These are phyloP conservation scores for Phyllotreta cruciferae DNA, from an alignment of 2,888 invertebrate genomes.

Conservation along the genomic window DNA sequence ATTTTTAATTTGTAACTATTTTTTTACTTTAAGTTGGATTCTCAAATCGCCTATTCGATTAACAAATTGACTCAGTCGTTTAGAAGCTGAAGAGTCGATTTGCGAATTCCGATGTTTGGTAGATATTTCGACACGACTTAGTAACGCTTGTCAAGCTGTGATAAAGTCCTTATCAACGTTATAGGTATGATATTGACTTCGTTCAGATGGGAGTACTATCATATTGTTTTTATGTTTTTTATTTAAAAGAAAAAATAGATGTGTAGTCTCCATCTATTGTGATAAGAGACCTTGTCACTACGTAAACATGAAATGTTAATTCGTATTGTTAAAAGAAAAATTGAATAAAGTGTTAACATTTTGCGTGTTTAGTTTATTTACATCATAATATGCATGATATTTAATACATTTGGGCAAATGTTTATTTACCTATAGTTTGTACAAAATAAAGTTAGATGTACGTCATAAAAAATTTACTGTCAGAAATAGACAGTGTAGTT, in stretches of 20 bases:
- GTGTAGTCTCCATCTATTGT: conserved; percentile 48
- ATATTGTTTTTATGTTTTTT: conserved; percentile 53
- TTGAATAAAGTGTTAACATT: conserved; percentile 31
- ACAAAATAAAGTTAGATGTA: too few species aligned
- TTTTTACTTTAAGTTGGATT: too few species aligned
- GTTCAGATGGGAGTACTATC: conserved; percentile 66
- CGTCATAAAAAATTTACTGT: too few species aligned
- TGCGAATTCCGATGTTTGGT: conserved; percentile 9
- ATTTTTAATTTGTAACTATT: too few species aligned
- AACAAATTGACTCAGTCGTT: conserved; percentile 3
- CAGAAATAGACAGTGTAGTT: too few species aligned
- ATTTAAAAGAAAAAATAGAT: conserved; percentile 37
- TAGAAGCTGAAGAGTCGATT: conserved; percentile 16
- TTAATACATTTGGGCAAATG: too few species aligned
- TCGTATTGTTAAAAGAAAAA: conserved; percentile 33
- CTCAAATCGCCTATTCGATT: too few species aligned
- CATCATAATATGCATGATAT: too few species aligned
- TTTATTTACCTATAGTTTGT: too few species aligned
- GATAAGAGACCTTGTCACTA: conserved; percentile 62
- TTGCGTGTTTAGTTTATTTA: not conserved
- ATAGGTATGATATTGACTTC: conserved; percentile 66
- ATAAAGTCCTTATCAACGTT: conserved; percentile 64
- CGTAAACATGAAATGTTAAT: conserved; percentile 40
- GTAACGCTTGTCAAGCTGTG: conserved; percentile 61
- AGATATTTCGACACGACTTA: conserved; percentile 45